A percentile compares a stretch with the other conserved stretches of the same genome.
Conservation (phyloP, 1,140 invertebrate species). For the Papilio dardanus region DNA sequence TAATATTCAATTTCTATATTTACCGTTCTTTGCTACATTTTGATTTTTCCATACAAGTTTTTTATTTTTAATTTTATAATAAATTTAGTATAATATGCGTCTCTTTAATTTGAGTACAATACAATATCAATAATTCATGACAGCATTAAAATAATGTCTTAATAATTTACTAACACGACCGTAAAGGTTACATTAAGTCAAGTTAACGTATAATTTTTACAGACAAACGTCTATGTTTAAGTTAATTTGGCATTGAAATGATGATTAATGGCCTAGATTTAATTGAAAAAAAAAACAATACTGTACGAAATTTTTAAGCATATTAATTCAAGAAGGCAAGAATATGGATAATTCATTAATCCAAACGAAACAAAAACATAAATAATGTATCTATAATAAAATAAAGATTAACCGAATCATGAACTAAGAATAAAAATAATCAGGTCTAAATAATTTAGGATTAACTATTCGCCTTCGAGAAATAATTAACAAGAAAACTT, state of each 20-base stretch:
- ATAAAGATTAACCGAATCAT: background rate
- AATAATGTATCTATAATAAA: background rate
- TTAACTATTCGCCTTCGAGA: conserved; percentile 7
- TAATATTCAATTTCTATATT: conserved; percentile 69
- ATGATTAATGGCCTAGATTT: conserved; percentile 4
- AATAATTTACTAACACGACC: conserved; percentile 17
- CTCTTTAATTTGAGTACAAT: background rate
- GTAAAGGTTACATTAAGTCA: conserved; percentile 25
- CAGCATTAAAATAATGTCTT: background rate
- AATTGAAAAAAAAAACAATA: conserved; percentile 8
- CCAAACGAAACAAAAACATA: background rate
- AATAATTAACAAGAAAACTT: conserved; percentile 28
- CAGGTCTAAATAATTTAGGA: background rate
- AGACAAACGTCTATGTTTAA: conserved; percentile 5
- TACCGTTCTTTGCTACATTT: conserved; percentile 45
- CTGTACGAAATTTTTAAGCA: background rate
- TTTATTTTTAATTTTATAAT: background rate
- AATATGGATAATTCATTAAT: background rate
- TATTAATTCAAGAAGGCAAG: background rate
- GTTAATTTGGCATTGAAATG: conserved; percentile 11
- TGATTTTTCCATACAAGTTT: conserved; percentile 40
- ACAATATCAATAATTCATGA: conserved; percentile 7
- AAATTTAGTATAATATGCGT: background rate
- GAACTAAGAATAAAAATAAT: background rate
- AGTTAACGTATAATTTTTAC: conserved; percentile 20